phyloP scores from a whole-genome alignment of 2,888 invertebrate species.

The Plemyria rubiginata region DNA sequence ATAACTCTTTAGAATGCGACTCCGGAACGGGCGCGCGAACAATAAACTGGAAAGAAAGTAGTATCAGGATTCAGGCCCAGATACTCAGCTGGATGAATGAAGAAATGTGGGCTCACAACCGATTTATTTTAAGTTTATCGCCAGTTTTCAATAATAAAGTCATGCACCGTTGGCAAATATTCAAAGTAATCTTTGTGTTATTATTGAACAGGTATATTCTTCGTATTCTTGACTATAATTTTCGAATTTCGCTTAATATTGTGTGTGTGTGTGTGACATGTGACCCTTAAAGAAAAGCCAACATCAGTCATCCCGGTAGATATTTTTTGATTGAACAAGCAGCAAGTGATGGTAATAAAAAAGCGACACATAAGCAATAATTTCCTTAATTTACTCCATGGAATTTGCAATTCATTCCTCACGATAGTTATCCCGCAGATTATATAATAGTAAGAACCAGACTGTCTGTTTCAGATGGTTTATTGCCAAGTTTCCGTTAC shows the following conservation, averaged over 20 bases:
- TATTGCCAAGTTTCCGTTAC: constrained; percentile 48
- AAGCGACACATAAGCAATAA: background rate
- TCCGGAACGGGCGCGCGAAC: constrained; percentile 58
- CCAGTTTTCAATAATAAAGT: constrained; percentile 56
- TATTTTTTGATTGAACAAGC: background rate
- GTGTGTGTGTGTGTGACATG: no score
- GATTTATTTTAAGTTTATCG: constrained; percentile 68
- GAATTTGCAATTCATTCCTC: constrained; percentile 52
- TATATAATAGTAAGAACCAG: constrained; percentile 25
- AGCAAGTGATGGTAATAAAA: background rate
- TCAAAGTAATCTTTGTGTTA: background rate
- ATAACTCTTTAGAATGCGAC: constrained; percentile 61
- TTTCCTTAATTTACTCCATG: constrained; percentile 6
- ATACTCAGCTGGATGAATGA: constrained; percentile 26
- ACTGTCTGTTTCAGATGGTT: constrained; percentile 43
- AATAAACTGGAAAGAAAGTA: constrained; percentile 56
- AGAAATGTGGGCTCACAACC: constrained; percentile 47
- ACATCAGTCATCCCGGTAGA: background rate
- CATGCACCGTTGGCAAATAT: constrained; percentile 31
- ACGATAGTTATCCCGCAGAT: constrained; percentile 45
- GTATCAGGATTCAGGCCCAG: constrained; percentile 27
- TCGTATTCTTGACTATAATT: background rate
- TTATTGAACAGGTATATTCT: background rate
- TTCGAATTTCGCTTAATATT: background rate
- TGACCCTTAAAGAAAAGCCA: background rate